Evolutionary conservation across 2,888 invertebrate species (phyloP), one percentile per base, ranked within the genome.

Genomic region (Anodontia alba): DNA sequence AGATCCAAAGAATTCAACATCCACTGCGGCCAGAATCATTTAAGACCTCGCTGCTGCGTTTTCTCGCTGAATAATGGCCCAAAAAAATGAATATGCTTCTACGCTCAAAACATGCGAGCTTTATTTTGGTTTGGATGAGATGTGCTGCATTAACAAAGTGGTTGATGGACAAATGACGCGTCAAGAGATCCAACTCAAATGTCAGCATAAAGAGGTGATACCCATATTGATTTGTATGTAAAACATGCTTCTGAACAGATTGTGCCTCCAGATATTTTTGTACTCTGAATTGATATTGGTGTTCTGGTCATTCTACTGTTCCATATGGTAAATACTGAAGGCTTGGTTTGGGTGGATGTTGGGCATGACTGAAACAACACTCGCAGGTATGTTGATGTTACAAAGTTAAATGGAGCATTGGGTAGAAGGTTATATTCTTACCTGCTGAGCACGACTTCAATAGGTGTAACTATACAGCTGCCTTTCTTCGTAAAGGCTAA

Each of bases 11-110:
- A 57, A 1, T 73, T 70, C 23, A 69, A 69, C 12, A 36, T 26
- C 76, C 82, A 62, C 43, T 83, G 69, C 33, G 68, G 43, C 73
- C 76, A 66, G 33, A 26, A 26, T 73, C 76, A 33, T 83, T 83
- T 51, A 83, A 83, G 36, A 31, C 10, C 17, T 20, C 49, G 1
- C 67, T 80, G 20, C 42, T 76, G 26, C 67, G n/a, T 12, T 83
- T 80, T 38, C 74, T 83, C 10, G 62, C 42, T 31, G 42, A 31
- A 42, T 80, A 83, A 46, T 80, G 79, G 83, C 20, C 26, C 23
- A 73, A 70, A 20, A n/a, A n/a, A 12, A 36, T n/a, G 38, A 36
- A 42, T 67, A 67, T 42, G 7, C 67, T n/a, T 5, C n/a, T 8
- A 5, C 73, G 20, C 67, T 80, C 15, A 23, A 36, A 12, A 62